phyloP scores from a whole-genome alignment of 2,888 invertebrate species.

The Microctonus hyperodae region DNA sequence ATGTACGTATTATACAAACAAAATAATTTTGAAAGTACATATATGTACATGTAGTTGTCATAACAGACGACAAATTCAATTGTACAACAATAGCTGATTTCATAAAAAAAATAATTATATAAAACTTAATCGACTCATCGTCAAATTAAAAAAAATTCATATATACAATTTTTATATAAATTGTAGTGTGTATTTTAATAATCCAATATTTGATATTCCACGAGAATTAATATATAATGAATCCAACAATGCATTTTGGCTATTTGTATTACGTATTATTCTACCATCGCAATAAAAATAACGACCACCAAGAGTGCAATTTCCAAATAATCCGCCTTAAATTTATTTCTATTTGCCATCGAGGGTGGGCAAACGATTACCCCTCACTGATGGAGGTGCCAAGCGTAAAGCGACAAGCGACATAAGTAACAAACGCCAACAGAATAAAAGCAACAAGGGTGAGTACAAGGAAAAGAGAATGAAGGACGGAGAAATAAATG shows the following conservation, averaged over 20 bases:
- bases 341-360: constrained; percentile 58
- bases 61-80: too few relatives aligned
- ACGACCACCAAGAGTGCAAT: constrained; percentile 37
- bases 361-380: constrained; percentile 44
- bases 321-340: constrained; percentile 49
- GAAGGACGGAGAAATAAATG: not conserved
- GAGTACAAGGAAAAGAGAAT: constrained; percentile 6
- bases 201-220: not conserved
- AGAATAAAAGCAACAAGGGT: not conserved
- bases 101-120: too few relatives aligned
- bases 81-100: too few relatives aligned
- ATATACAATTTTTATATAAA: too few relatives aligned
- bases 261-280: not conserved
- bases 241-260: not conserved
- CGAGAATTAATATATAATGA: not conserved
- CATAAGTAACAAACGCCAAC: not conserved
- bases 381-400: constrained; percentile 2
- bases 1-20: too few relatives aligned
- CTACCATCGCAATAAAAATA: constrained; percentile 8
- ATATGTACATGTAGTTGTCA: too few relatives aligned
- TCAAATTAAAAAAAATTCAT: too few relatives aligned
- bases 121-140: too few relatives aligned
- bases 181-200: not conserved
- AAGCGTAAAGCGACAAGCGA: constrained; percentile 38
- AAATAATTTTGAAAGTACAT: too few relatives aligned